Evolutionary conservation across 2,888 invertebrate species (phyloP).

Genomic region (Polydrusus pterygomalis): DNA sequence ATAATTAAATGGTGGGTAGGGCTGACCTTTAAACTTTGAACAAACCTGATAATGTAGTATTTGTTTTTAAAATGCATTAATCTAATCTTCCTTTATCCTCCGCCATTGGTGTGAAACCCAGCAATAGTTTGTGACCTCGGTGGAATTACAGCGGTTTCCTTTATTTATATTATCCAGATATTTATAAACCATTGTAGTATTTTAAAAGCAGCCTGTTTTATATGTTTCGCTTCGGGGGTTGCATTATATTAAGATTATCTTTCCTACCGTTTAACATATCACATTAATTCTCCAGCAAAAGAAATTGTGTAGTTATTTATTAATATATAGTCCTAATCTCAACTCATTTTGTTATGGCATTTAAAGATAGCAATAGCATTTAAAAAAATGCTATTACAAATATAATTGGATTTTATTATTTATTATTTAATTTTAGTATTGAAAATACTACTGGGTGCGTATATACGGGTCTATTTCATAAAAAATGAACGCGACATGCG

Average conservation of each 20-base stretch:
- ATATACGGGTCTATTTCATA: too few relatives aligned
- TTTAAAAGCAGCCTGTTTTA: constrained; percentile 19
- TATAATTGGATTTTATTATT: neutral
- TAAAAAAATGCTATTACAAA: neutral
- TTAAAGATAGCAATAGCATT: neutral
- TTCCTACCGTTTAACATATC: constrained; percentile 32
- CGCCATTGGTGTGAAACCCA: neutral
- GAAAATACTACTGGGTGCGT: too few relatives aligned
- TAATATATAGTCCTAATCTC: constrained; percentile 15
- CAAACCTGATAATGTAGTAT: too few relatives aligned
- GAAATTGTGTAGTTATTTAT: constrained; percentile 18
- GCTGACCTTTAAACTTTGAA: too few relatives aligned
- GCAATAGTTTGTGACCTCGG: neutral
- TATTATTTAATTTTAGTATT: too few relatives aligned
- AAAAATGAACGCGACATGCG: too few relatives aligned
- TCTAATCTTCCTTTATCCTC: too few relatives aligned
- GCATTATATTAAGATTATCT: constrained; percentile 36
- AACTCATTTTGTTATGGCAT: neutral
- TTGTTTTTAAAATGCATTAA: too few relatives aligned
- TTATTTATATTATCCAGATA: constrained; percentile 4
- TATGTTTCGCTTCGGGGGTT: constrained; percentile 20
- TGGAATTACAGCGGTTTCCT: neutral
- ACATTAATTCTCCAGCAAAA: constrained; percentile 17
- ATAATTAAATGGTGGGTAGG: too few relatives aligned
- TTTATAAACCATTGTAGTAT: neutral